Conservation (phyloP, 53 echinoderm and acorn worm genomes). For the Paracentrotus lividus region DNA sequence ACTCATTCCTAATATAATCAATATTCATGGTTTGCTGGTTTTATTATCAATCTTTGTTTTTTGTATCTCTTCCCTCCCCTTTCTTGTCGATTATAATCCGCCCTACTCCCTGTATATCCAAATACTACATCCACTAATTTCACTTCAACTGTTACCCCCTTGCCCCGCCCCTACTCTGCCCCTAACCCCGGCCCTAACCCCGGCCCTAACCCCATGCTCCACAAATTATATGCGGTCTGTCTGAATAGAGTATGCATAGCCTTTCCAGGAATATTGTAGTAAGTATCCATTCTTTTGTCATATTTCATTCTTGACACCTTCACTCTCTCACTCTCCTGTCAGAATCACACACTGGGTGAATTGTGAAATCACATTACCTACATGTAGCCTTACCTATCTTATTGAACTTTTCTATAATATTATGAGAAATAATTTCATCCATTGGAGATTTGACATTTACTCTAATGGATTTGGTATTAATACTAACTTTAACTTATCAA, state of each 20-base stretch:
- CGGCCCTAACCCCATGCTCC: conserved; percentile 45
- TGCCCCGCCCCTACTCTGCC: not conserved
- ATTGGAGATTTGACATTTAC: not conserved
- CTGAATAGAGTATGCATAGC: conserved; percentile 86
- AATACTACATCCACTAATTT: conserved; percentile 30
- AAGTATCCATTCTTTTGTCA: conserved; percentile 80
- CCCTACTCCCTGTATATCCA: conserved; percentile 27
- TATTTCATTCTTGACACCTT: conserved; percentile 3
- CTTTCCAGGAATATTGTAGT: conserved; percentile 86
- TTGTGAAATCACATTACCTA: not conserved
- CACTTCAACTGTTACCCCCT: conserved; percentile 25
- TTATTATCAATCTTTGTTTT: conserved; percentile 50
- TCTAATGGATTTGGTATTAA: not conserved
- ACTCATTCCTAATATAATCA: not conserved
- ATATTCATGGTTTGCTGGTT: conserved; percentile 53
- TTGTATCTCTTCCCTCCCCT: conserved; percentile 64
- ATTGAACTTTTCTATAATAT: not conserved
- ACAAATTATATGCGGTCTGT: conserved; percentile 60
- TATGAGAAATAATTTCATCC: too few relatives aligned
- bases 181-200: not conserved
- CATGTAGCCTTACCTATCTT: too few relatives aligned
- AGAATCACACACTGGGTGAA: not conserved
- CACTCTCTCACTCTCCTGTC: conserved; percentile 8
- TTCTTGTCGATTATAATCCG: conserved; percentile 40
- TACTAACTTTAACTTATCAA: not conserved